These are phyloP conservation scores for Eulemur albifrons DNA, from an alignment of 2,797 vertebrate genomes.

Conservation along the genomic window DNA sequence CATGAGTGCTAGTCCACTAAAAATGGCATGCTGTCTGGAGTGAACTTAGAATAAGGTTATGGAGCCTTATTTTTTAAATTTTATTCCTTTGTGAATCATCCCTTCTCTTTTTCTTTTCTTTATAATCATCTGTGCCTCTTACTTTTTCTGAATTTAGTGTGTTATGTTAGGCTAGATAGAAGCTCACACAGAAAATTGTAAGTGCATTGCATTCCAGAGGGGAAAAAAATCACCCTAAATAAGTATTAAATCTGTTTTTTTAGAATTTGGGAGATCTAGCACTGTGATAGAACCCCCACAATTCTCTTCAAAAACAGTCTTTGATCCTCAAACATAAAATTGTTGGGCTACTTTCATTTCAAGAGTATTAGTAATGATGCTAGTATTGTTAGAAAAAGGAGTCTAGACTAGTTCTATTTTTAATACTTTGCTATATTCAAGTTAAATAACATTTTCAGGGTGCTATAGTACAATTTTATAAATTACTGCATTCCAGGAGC, in stretches of 20 bases:
- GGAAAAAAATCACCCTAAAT: not conserved
- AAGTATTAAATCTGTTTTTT: not conserved
- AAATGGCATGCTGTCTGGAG: not conserved
- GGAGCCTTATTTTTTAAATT: rapidly evolving
- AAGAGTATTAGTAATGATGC: not conserved
- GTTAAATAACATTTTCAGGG: not conserved
- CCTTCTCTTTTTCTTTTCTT: not conserved
- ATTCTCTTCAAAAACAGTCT: not conserved
- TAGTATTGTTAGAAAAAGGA: not conserved
- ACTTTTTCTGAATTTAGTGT: not conserved
- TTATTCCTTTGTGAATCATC: rapidly evolving
- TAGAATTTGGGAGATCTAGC: not conserved
- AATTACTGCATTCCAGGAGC: not conserved
- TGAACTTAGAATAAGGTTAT: not conserved
- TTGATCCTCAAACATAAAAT: not conserved
- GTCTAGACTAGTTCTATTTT: not conserved
- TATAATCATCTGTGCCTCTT: not conserved
- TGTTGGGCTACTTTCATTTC: not conserved
- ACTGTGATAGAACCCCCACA: not conserved
- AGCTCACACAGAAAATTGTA: not conserved
- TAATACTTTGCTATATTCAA: not conserved
- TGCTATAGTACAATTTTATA: not conserved
- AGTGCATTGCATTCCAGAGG: not conserved
- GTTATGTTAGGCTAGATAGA: not conserved
- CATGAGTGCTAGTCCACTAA: not conserved